Conservation (phyloP, 2,888 invertebrate species). For the Tipula helvola region DNA sequence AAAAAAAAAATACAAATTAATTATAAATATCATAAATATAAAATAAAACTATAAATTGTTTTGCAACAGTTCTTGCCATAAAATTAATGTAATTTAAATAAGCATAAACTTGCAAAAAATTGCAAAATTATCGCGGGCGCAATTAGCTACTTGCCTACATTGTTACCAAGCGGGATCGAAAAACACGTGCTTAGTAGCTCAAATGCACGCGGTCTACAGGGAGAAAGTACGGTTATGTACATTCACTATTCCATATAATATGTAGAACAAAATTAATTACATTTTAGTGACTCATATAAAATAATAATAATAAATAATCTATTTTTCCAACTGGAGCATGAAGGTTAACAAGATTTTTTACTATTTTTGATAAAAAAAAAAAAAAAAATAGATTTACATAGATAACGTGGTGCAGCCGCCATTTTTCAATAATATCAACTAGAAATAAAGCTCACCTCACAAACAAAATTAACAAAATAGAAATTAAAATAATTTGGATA, state of each 20-base stretch:
- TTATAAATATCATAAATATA: neutral
- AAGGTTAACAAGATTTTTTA: neutral
- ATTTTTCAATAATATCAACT: neutral
- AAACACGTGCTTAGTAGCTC: neutral
- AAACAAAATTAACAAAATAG: neutral
- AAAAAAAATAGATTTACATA: neutral
- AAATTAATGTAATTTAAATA: neutral
- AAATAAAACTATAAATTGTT: neutral
- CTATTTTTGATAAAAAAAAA: neutral
- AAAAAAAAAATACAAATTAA: neutral
- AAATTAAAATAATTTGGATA: neutral
- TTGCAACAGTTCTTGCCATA: neutral
- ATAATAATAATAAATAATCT: neutral
- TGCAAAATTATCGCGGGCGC: neutral
- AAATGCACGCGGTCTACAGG: neutral
- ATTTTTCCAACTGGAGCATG: neutral
- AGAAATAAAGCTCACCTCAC: neutral
- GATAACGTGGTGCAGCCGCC: neutral
- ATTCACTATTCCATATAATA: neutral
- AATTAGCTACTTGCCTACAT: too few relatives aligned
- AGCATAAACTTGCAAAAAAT: neutral
- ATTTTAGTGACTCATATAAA: neutral
- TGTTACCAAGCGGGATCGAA: neutral
- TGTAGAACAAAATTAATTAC: neutral
- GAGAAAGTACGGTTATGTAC: neutral